phyloP scores from a whole-genome alignment of 2,113 vertebrate genomes.

The Chionodraco myersi region DNA sequence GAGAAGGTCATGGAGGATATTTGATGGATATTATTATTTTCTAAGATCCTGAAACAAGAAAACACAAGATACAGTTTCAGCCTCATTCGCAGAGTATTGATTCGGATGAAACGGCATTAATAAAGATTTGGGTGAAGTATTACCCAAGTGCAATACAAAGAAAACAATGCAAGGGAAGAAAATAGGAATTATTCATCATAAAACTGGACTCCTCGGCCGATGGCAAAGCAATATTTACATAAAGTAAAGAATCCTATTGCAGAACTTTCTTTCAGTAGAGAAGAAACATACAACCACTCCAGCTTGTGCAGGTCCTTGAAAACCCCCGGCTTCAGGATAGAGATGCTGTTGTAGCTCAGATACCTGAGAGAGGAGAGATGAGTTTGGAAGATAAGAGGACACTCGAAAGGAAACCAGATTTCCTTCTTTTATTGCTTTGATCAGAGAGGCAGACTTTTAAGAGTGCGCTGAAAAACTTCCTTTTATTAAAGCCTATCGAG shows the following conservation, averaged over 20 bases:
- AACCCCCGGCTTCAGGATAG: constrained; percentile 87
- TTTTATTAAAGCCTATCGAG: no score
- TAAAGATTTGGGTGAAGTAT: background rate
- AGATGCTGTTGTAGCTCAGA: constrained; percentile 92
- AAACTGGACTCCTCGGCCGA: background rate
- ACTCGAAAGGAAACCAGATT: background rate
- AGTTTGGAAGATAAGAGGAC: background rate
- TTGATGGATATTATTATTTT: constrained; percentile 92
- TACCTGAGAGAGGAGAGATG: constrained; percentile 83
- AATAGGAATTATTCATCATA: background rate
- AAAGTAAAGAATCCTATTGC: background rate
- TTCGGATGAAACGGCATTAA: background rate
- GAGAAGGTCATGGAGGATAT: constrained; percentile 92
- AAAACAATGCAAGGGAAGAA: background rate
- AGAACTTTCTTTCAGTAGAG: background rate
- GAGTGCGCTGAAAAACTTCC: no score
- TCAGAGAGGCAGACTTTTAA: no score
- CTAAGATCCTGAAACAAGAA: constrained; percentile 87
- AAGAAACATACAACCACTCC: constrained; percentile 93
- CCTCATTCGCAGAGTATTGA: background rate
- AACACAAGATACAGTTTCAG: constrained; percentile 35
- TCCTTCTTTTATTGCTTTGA: background rate
- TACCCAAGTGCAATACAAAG: background rate
- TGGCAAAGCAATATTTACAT: background rate
- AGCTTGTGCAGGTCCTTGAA: constrained; percentile 93